Base-by-base conservation (phyloP, 2,888 invertebrate species). In the Volucella bombylans region DNA sequence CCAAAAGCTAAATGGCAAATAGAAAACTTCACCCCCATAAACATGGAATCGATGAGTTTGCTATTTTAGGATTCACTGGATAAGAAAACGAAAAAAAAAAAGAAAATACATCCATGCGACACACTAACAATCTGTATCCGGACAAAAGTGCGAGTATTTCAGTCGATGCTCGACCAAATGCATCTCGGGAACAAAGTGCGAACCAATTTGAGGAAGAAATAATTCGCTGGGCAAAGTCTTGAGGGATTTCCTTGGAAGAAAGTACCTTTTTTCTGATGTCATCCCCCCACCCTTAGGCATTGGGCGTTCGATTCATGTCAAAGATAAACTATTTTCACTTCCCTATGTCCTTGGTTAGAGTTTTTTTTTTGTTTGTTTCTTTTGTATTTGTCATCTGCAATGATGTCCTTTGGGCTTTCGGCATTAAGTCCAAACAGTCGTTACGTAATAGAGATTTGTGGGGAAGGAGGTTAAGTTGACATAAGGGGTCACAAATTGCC, bases 291-390 rank as follows among this genome's bases (percentile, higher is more conserved):
- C 23, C 15, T 39, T 14, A 14, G 14, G 12, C 38, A 31, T 31
- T 64, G 38, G 73, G 38, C 65, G 57, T 55, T 57, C 62, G 85
- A 72, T 85, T 68, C 85, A 77, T 87, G 86, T 86, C 87, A 82
- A 69, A 87, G 87, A 87, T 86, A 87, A 86, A 87, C 86, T 87
- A 87, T 86, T 85, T 87, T 86, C 55, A 50, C 45, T 80, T 65
- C 45, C 62, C 47, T 54, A 62, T 62, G 68, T 15, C 49, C 41
- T 43, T 39, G 41, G 4, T 49, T 49, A 31, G 10, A n/a, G 41
- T 31, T 54, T 43, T 69, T 11, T 61, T 57, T 61, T 62, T 61
- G 61, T 23, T 15, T 23, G 41, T 64, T 65, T 50, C 50, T 55
- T 50, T 62, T 50, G 61, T 52, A 61, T 62, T 61, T 82, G 72